Evolutionary conservation across 1,140 invertebrate genomes (phyloP), one percentile per base, ranked within the genome.

Genomic region (Nasonia vitripennis): DNA sequence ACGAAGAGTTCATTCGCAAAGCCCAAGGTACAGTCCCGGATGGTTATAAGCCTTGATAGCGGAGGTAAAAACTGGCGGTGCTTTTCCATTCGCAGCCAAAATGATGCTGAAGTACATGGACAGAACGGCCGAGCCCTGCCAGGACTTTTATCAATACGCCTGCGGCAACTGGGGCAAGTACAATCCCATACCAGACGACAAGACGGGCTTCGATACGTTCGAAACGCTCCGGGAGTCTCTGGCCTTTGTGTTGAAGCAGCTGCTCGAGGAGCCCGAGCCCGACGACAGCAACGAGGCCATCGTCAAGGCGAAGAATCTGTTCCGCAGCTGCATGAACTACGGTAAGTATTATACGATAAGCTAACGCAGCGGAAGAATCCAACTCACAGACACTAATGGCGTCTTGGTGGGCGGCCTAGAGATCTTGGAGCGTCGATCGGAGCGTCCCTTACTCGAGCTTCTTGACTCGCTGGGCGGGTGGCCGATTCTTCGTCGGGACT

Each of bases 91-190:
- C 27, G 55, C 87, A 94, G 94, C 92, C 71, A 94, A 94, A 86
- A 95, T 96, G 86, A 97, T 97, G 96, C 93, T 94, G 86, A 94
- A 95, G 84, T 96, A 96, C 87, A 98, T 98, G 96, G 96, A 98
- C 89, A 91, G 89, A 0, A 93, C 91, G 23, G 95, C 95, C 0
- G 95, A 98, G 92, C 98, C 98, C 0, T 99, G 98, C 91, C 93
- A 96, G 3, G 97, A 99, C 91, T 99, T 99, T 91, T 99, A 98
- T 91, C 95, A 97, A 89, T 99, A 96, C 89, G 96, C 97, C 0
- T 99, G 98, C 90, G 97, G 97, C 20, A 97, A 97, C 87, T 98
- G 97, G 97, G 95, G 96, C 41, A 95, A 95, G 41, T 93, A 95
- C 70, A 97, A 98, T 93, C 96, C 96, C 0, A 98, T 98, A 86